These are phyloP conservation scores for Engraulis encrasicolus DNA, from an alignment of 2,113 vertebrate genomes.

Conservation along the genomic window DNA sequence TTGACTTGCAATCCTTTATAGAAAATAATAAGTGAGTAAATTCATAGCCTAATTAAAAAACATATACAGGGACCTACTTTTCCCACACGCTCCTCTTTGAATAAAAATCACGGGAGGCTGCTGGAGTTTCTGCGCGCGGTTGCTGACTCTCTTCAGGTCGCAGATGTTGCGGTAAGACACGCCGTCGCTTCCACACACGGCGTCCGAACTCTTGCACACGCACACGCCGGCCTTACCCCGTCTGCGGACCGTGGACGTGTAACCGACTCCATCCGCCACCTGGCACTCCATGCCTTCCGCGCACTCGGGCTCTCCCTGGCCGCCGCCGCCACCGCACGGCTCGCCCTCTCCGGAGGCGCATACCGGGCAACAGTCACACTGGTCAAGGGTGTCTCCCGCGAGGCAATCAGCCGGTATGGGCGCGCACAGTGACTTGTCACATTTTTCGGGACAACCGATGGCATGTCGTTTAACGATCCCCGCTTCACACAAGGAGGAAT, in stretches of 20 bases:
- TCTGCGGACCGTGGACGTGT: constrained; percentile 79
- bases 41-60: no score
- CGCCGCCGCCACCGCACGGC: constrained; percentile 72
- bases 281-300: constrained; percentile 83
- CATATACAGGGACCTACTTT: constrained; percentile 71
- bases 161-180: constrained; percentile 87
- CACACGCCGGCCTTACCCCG: constrained; percentile 80
- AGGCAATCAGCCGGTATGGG: constrained; percentile 73
- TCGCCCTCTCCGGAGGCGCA: constrained; percentile 87
- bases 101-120: constrained; percentile 86
- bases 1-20: neutral
- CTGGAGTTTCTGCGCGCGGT: constrained; percentile 70
- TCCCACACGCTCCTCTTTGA: constrained; percentile 88
- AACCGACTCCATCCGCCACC: constrained; percentile 73
- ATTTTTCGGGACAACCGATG: constrained; percentile 73
- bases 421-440: constrained; percentile 79
- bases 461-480: constrained; percentile 60
- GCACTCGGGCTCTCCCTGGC: constrained; percentile 74
- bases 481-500: constrained; percentile 46
- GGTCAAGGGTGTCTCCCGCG: constrained; percentile 75
- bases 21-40: no score
- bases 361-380: constrained; percentile 87
- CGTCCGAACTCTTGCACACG: constrained; percentile 78
- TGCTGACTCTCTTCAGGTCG: constrained; percentile 85
- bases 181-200: constrained; percentile 92